Percentiles rank a stretch among this genome's conserved stretches.
Evolutionary conservation across 2,797 vertebrate genomes (phyloP).

Genomic region (Cossypha caffra): DNA sequence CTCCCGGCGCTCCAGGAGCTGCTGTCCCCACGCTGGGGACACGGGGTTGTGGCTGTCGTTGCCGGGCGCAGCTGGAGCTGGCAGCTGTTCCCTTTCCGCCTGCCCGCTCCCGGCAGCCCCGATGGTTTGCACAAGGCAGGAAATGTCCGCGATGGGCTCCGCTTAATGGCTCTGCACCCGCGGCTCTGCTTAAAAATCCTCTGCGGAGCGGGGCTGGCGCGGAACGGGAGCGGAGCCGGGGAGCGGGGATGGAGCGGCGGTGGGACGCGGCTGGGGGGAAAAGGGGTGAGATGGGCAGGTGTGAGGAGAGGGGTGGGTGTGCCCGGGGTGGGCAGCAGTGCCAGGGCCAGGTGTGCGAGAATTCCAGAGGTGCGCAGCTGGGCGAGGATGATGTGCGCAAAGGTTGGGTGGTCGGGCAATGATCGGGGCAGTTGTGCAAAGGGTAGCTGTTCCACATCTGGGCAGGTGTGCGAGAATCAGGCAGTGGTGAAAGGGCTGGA

Average conservation of each 20-base stretch:
- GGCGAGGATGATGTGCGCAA: background rate
- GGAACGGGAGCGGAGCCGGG: background rate
- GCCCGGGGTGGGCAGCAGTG: background rate
- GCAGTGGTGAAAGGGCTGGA: too few species aligned
- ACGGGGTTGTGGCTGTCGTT: background rate
- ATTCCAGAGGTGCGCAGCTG: background rate
- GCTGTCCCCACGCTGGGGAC: rapidly evolving
- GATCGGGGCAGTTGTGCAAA: background rate
- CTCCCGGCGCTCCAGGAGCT: background rate
- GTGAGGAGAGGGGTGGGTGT: background rate
- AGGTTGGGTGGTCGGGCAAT: background rate
- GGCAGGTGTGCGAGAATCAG: too few species aligned
- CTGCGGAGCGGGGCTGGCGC: rapidly evolving
- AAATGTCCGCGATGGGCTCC: background rate
- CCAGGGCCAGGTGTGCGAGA: background rate
- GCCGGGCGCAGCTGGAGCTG: background rate
- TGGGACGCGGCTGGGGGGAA: background rate
- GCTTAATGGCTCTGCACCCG: background rate
- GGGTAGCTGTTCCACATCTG: too few species aligned
- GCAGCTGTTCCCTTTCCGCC: background rate
- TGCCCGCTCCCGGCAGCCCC: background rate
- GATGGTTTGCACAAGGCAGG: background rate
- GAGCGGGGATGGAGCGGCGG: background rate
- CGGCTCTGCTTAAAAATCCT: background rate
- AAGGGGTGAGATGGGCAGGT: background rate